Conservation (phyloP, 1,140 invertebrate species). For the Drosophila azteca region DNA sequence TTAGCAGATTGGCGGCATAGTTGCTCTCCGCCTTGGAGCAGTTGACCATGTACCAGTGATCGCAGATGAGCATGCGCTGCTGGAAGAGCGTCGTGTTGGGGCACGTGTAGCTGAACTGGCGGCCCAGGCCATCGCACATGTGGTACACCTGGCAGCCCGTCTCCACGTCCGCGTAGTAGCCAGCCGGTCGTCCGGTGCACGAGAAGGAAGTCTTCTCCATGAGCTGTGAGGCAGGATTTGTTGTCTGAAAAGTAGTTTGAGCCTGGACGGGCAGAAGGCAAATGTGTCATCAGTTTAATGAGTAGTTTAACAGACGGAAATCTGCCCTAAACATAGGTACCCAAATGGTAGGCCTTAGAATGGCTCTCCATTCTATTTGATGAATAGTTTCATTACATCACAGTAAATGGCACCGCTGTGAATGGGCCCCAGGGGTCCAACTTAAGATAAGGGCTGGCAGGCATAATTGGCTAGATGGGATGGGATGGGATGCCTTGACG, state of each 20-base stretch:
- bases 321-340: no score
- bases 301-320: neutral
- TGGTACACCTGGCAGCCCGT: conserved; percentile 91
- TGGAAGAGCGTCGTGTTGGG: conserved; percentile 91
- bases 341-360: no score
- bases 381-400: no score
- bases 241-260: conserved; percentile 53
- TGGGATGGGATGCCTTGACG: conserved; percentile 6
- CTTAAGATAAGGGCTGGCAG: conserved; percentile 1
- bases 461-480: conserved; percentile 14
- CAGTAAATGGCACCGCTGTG: conserved; percentile 20
- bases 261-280: conserved; percentile 37
- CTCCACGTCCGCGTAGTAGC: conserved; percentile 90
- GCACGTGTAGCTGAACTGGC: conserved; percentile 90
- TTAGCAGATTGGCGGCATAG: conserved; percentile 88
- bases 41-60: conserved; percentile 93
- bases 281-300: neutral
- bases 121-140: conserved; percentile 89
- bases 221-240: conserved; percentile 37
- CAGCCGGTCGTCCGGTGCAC: conserved; percentile 87
- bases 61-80: conserved; percentile 91
- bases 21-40: conserved; percentile 88
- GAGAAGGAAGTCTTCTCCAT: conserved; percentile 85
- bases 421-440: neutral
- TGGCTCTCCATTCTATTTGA: no score